These are phyloP conservation scores for Ceratina australensis DNA, from an alignment of 1,140 invertebrate genomes.

Conservation along the genomic window DNA sequence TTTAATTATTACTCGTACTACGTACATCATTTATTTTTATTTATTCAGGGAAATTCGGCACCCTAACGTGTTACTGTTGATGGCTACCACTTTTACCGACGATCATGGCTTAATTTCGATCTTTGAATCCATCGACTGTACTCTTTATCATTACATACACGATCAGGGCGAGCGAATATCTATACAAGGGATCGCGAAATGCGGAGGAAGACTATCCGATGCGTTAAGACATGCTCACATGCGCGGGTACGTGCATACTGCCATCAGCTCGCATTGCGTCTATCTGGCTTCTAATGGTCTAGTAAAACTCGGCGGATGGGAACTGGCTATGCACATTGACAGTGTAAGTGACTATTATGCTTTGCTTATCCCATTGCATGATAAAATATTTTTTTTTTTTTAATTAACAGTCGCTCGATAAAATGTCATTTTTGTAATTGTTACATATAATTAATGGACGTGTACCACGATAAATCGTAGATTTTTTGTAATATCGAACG, in stretches of 20 bases:
- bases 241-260: constrained; percentile 69
- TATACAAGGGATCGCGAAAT: constrained; percentile 63
- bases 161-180: constrained; percentile 66
- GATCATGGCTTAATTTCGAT: constrained; percentile 68
- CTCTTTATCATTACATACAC: constrained; percentile 70
- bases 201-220: constrained; percentile 64
- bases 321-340: constrained; percentile 59
- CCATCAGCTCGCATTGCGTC: constrained; percentile 69
- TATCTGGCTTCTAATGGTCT: constrained; percentile 63
- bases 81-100: constrained; percentile 65
- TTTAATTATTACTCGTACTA: background rate
- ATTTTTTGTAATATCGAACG: no score
- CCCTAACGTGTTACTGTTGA: constrained; percentile 68
- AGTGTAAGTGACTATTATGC: constrained; percentile 55
- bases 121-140: constrained; percentile 69
- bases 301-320: constrained; percentile 72
- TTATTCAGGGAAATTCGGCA: constrained; percentile 67
- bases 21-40: background rate
- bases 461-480: no score
- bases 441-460: no score
- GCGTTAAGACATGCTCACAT: constrained; percentile 67
- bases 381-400: background rate
- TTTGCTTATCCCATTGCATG: background rate
- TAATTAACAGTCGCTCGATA: background rate
- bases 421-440: background rate